Evolutionary conservation across 1,140 invertebrate genomes (phyloP), one percentile per base, ranked within the genome.

Genomic region (Battus philenor): DNA sequence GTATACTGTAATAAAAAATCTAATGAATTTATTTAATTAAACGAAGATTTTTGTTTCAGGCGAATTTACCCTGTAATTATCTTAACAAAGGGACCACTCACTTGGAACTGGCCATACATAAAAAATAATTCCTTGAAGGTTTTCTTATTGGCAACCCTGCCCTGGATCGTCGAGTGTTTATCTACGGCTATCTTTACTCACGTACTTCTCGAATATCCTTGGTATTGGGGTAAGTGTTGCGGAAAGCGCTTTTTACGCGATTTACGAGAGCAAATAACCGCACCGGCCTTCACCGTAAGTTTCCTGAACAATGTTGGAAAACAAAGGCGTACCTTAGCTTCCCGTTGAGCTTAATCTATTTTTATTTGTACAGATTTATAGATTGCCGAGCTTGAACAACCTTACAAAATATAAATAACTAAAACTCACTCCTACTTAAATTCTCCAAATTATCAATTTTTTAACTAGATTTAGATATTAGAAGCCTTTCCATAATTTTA

Each of bases 41-140:
- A n/a, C n/a, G n/a, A n/a, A n/a, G 17, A 11, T 30, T 41, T 49
- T 56, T 49, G 15, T 82, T 80, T 41, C 59, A 85, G 97, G 67
- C 93, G 94, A 84, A 89, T 97, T 49, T 96, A 97, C 8, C 88
- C 98, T 45, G 93, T 95, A 24, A 93, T 98, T 39, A 98, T 99
- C 62, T 86, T 99, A 53, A 94, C 94, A 31, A 89, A 96, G 82
- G 97, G 97, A 53, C 97, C 97, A 2, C 87, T 99, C 54, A 94
- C 95, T 68, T 90, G 98, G 68, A 95, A 98, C 80, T 94, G 95
- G 30, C 83, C 89, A 47, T 95, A 94, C 15, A 89, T 98, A 62
- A 91, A 91, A 74, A 91, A 91, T 59, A 89, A 97, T 58, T 91
- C 90, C 62, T 86, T 90, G 55, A 92, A 92, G 32, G 92, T 92